Evolutionary conservation across 2,888 invertebrate genomes (phyloP).

Genomic region (Drosophila hamatofila): DNA sequence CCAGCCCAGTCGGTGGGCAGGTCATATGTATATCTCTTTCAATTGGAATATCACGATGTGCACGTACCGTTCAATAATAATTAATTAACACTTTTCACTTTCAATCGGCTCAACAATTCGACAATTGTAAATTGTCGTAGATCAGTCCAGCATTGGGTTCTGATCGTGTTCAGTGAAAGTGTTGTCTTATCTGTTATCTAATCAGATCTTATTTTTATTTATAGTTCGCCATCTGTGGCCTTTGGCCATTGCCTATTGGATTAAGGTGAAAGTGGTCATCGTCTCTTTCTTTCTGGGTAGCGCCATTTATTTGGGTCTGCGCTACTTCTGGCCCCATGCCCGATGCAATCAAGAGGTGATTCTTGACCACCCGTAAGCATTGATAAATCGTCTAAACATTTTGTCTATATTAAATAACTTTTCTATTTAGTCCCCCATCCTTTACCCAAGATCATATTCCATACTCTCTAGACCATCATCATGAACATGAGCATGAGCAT

Average conservation of each 20-base stretch:
- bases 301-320: constrained; percentile 82
- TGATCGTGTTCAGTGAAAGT: constrained; percentile 52
- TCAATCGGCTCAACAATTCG: constrained; percentile 55
- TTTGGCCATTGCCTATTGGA: constrained; percentile 83
- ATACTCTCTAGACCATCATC: constrained; percentile 63
- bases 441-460: constrained; percentile 69
- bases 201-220: constrained; percentile 29
- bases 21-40: constrained; percentile 21
- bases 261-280: constrained; percentile 84
- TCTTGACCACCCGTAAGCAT: constrained; percentile 83
- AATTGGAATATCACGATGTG: constrained; percentile 76
- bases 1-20: constrained; percentile 25
- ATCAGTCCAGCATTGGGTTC: constrained; percentile 40
- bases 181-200: constrained; percentile 52
- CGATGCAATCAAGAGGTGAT: constrained; percentile 72
- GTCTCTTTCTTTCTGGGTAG: constrained; percentile 84
- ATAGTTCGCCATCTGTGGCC: constrained; percentile 81
- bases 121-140: constrained; percentile 55
- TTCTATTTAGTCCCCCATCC: constrained; percentile 67
- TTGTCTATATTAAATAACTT: background rate
- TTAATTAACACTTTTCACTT: constrained; percentile 83
- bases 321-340: constrained; percentile 75
- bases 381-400: background rate
- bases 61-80: constrained; percentile 40
- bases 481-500: constrained; percentile 64